phyloP scores from a whole-genome alignment of 1,140 invertebrate species.

The Papilio aristodemus region DNA sequence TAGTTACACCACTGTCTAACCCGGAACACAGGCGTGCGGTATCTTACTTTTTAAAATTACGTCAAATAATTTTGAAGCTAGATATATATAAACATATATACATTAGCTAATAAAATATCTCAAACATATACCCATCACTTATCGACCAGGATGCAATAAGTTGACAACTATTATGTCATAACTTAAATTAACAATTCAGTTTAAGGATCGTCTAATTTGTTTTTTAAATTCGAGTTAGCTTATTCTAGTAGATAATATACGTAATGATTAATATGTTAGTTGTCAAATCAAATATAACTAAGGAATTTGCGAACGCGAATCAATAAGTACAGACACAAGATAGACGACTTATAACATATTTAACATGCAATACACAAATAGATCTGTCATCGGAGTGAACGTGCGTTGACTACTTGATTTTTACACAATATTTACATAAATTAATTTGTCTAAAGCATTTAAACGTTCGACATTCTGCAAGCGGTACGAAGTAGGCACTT shows the following conservation, averaged over 20 bases:
- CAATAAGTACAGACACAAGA: constrained; percentile 4
- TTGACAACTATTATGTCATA: constrained; percentile 17
- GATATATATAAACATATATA: not conserved
- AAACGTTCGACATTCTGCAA: constrained; percentile 39
- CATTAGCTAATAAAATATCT: not conserved
- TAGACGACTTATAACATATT: constrained; percentile 2
- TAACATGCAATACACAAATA: constrained; percentile 17
- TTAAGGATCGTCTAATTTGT: not conserved
- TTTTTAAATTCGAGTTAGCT: not conserved
- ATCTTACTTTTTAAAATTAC: too few species aligned
- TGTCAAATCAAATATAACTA: constrained; percentile 13
- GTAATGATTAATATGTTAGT: not conserved
- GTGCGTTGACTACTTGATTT: constrained; percentile 32
- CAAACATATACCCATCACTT: not conserved
- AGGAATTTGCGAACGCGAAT: constrained; percentile 20
- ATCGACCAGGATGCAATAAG: constrained; percentile 6
- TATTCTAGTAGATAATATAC: too few species aligned
- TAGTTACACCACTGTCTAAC: too few species aligned
- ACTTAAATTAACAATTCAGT: not conserved
- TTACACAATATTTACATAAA: constrained; percentile 59
- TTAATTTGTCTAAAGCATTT: constrained; percentile 54
- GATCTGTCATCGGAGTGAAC: constrained; percentile 26
- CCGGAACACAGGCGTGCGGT: too few species aligned
- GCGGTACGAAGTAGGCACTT: constrained; percentile 34
- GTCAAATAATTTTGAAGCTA: too few species aligned